Base-by-base conservation (phyloP, 2,113 vertebrate genomes). In the Nycticorax nycticorax region DNA sequence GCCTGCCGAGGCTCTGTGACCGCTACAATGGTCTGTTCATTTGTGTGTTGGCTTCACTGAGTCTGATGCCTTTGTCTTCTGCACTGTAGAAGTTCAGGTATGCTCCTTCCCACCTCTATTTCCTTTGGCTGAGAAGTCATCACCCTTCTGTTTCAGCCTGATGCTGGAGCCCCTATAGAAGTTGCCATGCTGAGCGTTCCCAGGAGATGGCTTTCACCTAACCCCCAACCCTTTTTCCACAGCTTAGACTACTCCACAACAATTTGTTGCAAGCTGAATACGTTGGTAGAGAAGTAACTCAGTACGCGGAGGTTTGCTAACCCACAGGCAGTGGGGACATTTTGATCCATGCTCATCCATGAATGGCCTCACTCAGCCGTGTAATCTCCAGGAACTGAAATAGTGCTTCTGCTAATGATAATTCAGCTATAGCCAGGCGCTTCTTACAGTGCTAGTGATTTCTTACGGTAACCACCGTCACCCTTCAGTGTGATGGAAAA, bases 21-120 rank as follows among this genome's bases (percentile, higher is more conserved):
- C 35, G 7, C 32, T 26, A 1, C 3, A 0, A 0, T 21, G 20
- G 17, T 15, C 37, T 30, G 39, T 50, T 28, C 21, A 4, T 74
- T 43, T 43, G 28, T 43, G n/a, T 14, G 30, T 14, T 48, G n/a
- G 45, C 37, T 75, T 26, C 4, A 1, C 41, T 11, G 19, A 30
- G 33, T 28, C 39, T 47, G 28, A 59, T 47, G 47, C 24, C 64
- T 22, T 7, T 15, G 22, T 67, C 16, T n/a, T 33, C 32, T 43
- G 30, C 17, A 3, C 39, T 50, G 10, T 3, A 24, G 57, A 33
- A 9, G 30, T 47, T 87, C 24, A 62, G 3, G 8, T 22, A 5
- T 28, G 32, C 52, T 80, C 22, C 41, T 81, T 87, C 41, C 32
- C 52, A 55, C 8, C 18, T 76, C 3, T 22, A 1, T 10, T 63